Evolutionary conservation across 2,113 vertebrate genomes (phyloP).

Genomic region (Pachyramphus minor): DNA sequence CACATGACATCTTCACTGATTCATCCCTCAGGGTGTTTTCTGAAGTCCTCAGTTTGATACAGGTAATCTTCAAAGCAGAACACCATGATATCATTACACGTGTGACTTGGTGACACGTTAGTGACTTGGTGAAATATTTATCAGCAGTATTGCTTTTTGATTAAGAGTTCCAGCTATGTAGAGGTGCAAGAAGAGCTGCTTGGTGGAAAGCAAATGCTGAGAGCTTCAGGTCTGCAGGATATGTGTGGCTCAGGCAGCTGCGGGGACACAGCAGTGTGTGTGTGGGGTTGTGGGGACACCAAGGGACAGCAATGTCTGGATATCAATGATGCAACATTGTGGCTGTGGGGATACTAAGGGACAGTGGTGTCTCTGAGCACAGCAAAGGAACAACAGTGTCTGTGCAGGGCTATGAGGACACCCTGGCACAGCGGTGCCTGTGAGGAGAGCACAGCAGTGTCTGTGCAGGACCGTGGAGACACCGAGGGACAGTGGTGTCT

Average conservation of each 20-base stretch:
- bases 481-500: too few species aligned
- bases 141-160: not conserved
- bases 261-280: rapidly evolving
- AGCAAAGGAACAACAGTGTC: rapidly evolving
- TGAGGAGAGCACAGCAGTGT: not conserved
- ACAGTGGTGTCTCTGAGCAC: not conserved
- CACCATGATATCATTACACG: not conserved
- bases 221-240: not conserved
- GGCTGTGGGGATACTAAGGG: not conserved
- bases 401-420: too few species aligned
- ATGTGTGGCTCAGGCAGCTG: rapidly evolving
- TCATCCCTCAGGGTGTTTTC: not conserved
- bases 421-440: rapidly evolving
- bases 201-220: not conserved
- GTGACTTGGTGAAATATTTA: not conserved
- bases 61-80: not conserved
- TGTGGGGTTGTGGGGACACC: not conserved
- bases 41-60: not conserved
- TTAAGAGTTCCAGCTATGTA: not conserved
- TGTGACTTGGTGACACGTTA: not conserved
- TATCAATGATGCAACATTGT: rapidly evolving
- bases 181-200: not conserved
- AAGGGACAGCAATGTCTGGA: not conserved
- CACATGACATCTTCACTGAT: not conserved
- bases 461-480: not conserved